Evolutionary conservation across 2,113 vertebrate species (phyloP).

Genomic region (Thamnophis sirtalis): DNA sequence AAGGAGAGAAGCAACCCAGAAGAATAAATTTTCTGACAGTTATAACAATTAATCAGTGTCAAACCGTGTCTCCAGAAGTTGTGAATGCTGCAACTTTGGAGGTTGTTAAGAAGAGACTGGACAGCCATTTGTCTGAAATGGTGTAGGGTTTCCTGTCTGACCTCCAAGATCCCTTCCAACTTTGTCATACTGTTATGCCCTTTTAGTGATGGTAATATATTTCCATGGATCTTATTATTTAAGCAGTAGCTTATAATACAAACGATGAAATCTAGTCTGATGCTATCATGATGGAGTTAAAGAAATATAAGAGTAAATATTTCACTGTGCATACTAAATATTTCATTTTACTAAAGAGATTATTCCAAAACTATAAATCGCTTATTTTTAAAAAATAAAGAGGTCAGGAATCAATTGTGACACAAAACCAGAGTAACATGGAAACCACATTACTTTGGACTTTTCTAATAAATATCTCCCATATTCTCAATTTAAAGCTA

Average conservation of each 20-base stretch:
- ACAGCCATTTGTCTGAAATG: no score
- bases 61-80: no score
- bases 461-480: slow-evolving; percentile 50
- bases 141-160: no score
- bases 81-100: no score
- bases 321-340: background rate
- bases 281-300: background rate
- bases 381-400: slow-evolving; percentile 34
- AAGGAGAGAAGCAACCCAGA: no score
- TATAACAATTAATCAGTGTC: no score
- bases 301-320: background rate
- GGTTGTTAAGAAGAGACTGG: no score
- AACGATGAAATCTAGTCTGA: background rate
- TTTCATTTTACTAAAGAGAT: background rate
- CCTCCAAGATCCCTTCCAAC: no score
- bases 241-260: slow-evolving; percentile 30
- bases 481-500: slow-evolving; percentile 20
- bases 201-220: slow-evolving; percentile 19
- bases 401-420: slow-evolving; percentile 10
- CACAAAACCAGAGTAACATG: background rate
- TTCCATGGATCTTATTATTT: fast-evolving
- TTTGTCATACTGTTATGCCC: background rate
- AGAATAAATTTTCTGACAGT: no score
- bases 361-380: slow-evolving; percentile 33
- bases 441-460: slow-evolving; percentile 38